A percentile compares a stretch with the other conserved stretches of the same genome.
Conservation (phyloP, 2,113 vertebrate species). For the Otolemur garnettii region DNA sequence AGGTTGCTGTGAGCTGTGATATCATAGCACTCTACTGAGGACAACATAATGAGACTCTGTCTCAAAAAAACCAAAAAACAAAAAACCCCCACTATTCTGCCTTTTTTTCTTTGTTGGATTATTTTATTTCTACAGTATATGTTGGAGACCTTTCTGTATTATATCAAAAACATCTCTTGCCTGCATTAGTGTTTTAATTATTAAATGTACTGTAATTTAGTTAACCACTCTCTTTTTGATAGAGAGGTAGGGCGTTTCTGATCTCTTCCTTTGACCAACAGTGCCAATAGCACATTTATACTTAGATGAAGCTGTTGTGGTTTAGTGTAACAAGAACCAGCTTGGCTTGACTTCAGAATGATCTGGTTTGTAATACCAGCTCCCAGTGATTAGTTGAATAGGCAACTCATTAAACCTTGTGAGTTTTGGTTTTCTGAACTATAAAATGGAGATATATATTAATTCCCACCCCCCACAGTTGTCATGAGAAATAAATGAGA, state of each 20-base stretch:
- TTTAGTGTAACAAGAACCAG: not conserved
- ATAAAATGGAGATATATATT: constrained; percentile 10
- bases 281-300: not conserved
- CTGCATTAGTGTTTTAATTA: not conserved
- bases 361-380: not conserved
- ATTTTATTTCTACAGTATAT: not conserved
- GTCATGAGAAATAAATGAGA: not conserved
- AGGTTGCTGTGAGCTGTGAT: too few relatives aligned
- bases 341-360: constrained; percentile 21
- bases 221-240: not conserved
- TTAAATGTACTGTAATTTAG: not conserved
- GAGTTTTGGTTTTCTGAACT: constrained; percentile 45
- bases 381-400: constrained; percentile 32
- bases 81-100: not conserved
- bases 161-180: not conserved
- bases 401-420: not conserved
- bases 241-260: not conserved
- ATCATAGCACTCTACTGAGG: too few relatives aligned
- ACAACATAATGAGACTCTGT: too few relatives aligned
- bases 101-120: not conserved
- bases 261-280: not conserved
- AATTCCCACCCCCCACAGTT: not conserved
- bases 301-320: not conserved
- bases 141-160: not conserved
- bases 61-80: too few relatives aligned